phyloP scores from a whole-genome alignment of 1,140 invertebrate species.

The Meloidogyne floridensis region DNA sequence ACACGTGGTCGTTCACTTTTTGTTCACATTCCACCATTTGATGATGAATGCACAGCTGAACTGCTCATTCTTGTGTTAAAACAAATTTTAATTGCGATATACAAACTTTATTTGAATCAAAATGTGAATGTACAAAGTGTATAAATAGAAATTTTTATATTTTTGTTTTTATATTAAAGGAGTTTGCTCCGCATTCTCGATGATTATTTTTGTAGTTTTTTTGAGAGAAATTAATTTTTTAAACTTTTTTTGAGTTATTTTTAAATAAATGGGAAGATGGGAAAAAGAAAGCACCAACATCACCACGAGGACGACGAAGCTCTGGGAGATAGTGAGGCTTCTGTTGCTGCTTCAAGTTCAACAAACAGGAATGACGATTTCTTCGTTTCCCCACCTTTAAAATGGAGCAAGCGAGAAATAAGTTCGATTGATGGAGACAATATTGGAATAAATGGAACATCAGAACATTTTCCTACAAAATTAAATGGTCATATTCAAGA shows the following conservation, averaged over 20 bases:
- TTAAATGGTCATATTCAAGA: constrained; percentile 10
- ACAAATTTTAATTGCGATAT: constrained; percentile 24
- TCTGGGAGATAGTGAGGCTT: neutral
- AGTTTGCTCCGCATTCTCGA: neutral
- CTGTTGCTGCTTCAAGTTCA: neutral
- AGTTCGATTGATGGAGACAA: neutral
- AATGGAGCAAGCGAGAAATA: neutral
- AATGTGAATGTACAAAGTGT: neutral
- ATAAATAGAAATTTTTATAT: neutral
- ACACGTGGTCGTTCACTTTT: constrained; percentile 34
- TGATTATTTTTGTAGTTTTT: neutral
- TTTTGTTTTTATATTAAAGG: neutral
- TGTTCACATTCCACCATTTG: constrained; percentile 41
- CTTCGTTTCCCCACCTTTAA: neutral
- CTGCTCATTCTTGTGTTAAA: constrained; percentile 29
- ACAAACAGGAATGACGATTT: neutral
- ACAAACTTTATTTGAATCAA: constrained; percentile 14
- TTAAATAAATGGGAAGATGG: neutral
- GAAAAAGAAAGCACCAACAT: neutral
- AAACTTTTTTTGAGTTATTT: neutral
- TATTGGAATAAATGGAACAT: constrained; percentile 18
- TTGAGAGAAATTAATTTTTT: neutral
- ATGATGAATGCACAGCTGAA: constrained; percentile 24
- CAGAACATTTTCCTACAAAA: neutral
- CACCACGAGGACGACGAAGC: neutral